phyloP scores from a whole-genome alignment of 2,113 vertebrate species.

The Syngnathus typhle region DNA sequence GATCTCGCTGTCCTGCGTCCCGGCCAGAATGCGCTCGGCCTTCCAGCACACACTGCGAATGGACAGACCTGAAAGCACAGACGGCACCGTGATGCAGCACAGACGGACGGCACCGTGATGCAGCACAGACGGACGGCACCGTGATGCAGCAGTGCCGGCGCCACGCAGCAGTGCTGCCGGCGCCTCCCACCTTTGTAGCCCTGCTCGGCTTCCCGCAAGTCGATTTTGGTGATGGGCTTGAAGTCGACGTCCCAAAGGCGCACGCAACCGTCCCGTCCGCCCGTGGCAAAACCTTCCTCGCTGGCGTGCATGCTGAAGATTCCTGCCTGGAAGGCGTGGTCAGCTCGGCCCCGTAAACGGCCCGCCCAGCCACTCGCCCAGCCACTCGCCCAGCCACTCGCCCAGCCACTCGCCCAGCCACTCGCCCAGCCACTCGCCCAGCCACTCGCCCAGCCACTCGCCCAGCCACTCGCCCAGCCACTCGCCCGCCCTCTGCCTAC shows the following conservation, averaged over 20 bases:
- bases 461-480: too few species aligned
- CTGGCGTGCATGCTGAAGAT: slow-evolving; percentile 97
- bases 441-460: too few species aligned
- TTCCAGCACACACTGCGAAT: slow-evolving; percentile 97
- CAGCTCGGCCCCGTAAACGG: neutral
- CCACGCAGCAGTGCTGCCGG: neutral
- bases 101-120: too few species aligned
- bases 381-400: too few species aligned
- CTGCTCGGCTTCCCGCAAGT: slow-evolving; percentile 91
- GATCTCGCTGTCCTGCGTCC: slow-evolving; percentile 96
- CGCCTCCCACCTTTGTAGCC: slow-evolving; percentile 82
- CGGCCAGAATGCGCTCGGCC: slow-evolving; percentile 86
- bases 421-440: too few species aligned
- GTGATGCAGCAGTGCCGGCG: neutral
- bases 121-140: neutral
- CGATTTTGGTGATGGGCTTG: slow-evolving; percentile 97
- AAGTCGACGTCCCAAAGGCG: slow-evolving; percentile 92
- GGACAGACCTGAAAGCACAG: slow-evolving; percentile 77
- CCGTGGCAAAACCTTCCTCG: slow-evolving; percentile 94
- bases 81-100: neutral
- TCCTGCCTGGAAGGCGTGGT: slow-evolving; percentile 74
- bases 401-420: too few species aligned
- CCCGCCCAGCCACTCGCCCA: too few species aligned
- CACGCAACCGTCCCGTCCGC: slow-evolving; percentile 92
- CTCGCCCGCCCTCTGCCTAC: neutral